Conservation (phyloP, 2,797 vertebrate species). For the Balearica regulorum region DNA sequence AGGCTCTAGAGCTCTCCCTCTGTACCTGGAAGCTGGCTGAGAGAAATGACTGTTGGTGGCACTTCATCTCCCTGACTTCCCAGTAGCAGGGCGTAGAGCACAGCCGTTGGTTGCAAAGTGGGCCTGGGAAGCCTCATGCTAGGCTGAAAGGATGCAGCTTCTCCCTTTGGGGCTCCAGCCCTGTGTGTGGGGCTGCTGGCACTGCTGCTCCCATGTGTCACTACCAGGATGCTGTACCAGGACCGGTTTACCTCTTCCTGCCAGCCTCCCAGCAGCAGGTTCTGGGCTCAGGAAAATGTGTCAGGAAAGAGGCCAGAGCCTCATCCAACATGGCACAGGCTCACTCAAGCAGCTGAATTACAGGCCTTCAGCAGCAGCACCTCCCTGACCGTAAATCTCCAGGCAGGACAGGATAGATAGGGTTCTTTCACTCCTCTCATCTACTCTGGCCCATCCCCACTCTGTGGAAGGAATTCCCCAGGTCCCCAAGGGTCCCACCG, state of each 20-base stretch:
- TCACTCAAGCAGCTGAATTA: constrained; percentile 45
- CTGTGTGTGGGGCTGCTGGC: neutral
- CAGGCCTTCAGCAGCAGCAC: constrained; percentile 13
- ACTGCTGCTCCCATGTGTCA: neutral
- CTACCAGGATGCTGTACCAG: neutral
- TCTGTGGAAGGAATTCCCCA: neutral
- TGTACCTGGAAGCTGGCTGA: neutral
- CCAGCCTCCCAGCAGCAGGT: constrained; percentile 13
- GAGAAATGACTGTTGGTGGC: neutral
- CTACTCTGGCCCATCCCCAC: neutral
- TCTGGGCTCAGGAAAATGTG: neutral
- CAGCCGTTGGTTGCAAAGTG: neutral
- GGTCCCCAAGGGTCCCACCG: neutral
- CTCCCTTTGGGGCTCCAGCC: neutral
- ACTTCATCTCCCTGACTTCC: neutral
- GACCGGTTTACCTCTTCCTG: neutral
- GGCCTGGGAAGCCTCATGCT: neutral
- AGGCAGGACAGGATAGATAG: neutral
- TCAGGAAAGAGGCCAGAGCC: neutral
- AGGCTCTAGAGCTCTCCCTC: neutral
- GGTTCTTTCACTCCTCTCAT: neutral
- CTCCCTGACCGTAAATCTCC: constrained; percentile 16
- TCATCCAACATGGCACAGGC: neutral
- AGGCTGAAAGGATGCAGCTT: neutral
- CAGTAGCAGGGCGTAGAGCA: neutral